phyloP scores from a whole-genome alignment of 2,113 vertebrate species.

The Nesogale talazaci region DNA sequence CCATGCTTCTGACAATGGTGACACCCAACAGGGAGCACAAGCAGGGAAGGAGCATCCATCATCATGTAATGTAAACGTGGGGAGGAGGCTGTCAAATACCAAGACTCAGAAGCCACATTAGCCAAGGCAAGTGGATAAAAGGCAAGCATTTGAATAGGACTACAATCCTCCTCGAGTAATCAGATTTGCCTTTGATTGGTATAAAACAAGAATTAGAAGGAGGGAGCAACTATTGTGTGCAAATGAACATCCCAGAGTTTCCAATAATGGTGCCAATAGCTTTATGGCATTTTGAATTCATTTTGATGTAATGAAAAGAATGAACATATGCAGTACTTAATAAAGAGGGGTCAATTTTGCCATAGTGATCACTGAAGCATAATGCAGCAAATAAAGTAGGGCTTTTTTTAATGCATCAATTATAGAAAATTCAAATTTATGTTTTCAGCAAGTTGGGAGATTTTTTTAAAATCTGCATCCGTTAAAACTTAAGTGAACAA shows the following conservation, averaged over 20 bases:
- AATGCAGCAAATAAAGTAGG: constrained; percentile 75
- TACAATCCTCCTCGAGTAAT: constrained; percentile 42
- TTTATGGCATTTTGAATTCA: constrained; percentile 56
- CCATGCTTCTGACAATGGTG: constrained; percentile 56
- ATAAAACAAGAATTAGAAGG: constrained; percentile 34
- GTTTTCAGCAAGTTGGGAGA: constrained; percentile 71
- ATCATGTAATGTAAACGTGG: neutral
- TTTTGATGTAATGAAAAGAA: constrained; percentile 56
- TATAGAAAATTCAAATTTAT: constrained; percentile 84
- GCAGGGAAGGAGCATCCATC: constrained; percentile 51
- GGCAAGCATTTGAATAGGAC: constrained; percentile 8
- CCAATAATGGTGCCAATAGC: neutral
- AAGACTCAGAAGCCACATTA: neutral
- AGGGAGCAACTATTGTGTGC: constrained; percentile 45
- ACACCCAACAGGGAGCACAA: constrained; percentile 39
- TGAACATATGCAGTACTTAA: constrained; percentile 64
- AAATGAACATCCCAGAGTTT: constrained; percentile 60
- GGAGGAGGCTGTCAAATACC: neutral
- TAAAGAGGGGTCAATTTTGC: constrained; percentile 76
- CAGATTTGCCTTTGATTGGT: constrained; percentile 45
- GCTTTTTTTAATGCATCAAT: constrained; percentile 72
- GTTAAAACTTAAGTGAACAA: constrained; percentile 79
- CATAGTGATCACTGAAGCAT: constrained; percentile 67
- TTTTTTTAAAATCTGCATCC: constrained; percentile 79
- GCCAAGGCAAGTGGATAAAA: constrained; percentile 42